Percentiles rank a stretch among this genome's conserved stretches.
phyloP scores from a whole-genome alignment of 92 coral and sea anemone genomes.

The Zoanthus sansibaricus region DNA sequence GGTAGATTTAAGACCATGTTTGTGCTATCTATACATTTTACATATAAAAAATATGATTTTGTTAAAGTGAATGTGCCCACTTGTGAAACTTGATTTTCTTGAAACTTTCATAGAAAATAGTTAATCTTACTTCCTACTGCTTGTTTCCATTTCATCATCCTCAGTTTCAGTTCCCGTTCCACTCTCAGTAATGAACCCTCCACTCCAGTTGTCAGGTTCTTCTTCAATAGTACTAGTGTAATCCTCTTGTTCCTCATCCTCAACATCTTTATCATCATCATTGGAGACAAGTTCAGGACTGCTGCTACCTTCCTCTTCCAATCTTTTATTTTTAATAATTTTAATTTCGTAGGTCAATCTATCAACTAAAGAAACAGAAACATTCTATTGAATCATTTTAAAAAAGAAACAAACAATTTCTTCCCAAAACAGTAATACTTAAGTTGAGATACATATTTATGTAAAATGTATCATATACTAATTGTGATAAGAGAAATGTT shows the following conservation, averaged over 20 bases:
- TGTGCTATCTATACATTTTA: too few relatives aligned
- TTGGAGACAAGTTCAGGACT: not conserved
- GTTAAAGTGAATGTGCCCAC: not conserved
- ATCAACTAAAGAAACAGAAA: conserved; percentile 13
- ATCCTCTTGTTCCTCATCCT: not conserved
- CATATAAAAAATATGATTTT: not conserved
- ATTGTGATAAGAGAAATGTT: not conserved
- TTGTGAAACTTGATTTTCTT: not conserved
- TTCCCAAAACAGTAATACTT: not conserved
- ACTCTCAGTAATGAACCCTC: conserved; percentile 41
- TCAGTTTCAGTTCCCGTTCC: conserved; percentile 33
- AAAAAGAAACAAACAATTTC: not conserved
- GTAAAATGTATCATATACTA: not conserved
- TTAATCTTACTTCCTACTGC: conserved; percentile 30
- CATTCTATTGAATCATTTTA: not conserved
- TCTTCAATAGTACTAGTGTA: conserved; percentile 36
- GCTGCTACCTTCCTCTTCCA: not conserved
- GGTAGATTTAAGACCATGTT: too few relatives aligned
- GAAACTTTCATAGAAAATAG: not conserved
- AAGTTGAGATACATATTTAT: not conserved
- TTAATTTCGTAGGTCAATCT: conserved; percentile 2
- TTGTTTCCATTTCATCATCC: conserved; percentile 38
- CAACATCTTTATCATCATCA: conserved; percentile 4
- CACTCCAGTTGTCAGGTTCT: conserved; percentile 38
- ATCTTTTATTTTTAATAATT: not conserved